Evolutionary conservation across 2,888 invertebrate species (phyloP), one percentile per base, ranked within the genome.

Genomic region (Teleogryllus oceanicus): DNA sequence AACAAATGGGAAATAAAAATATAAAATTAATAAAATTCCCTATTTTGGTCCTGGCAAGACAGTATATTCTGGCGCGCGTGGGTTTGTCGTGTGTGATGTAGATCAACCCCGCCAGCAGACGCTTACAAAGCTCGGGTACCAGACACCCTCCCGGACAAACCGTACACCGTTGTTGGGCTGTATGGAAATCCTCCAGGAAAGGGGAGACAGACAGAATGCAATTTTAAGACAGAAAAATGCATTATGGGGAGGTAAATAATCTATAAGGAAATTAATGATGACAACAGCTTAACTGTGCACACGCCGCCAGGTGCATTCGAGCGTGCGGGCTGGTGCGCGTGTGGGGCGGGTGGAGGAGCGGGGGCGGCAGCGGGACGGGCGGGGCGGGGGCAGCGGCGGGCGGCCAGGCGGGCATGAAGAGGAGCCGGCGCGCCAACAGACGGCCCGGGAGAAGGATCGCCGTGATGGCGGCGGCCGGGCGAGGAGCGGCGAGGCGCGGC

Each of bases 141-240:
- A n/a, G 37, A n/a, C 62, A n/a, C 62, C 62, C 62, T 62, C 62
- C n/a, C 62, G 62, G 62, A 18, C 62, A 13, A 62, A 13, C n/a
- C 62, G n/a, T n/a, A 62, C 62, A n/a, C 62, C 62, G 62, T 62
- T 62, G 62, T 62, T 62, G 62, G 8, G 62, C 62, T 62, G 4
- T 62, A 62, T 62, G 62, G 62, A 62, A 62, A 62, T 62, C 62
- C 62, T 62, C n/a, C n/a, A 62, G 62, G 62, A 62, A 37, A 62
- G 62, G 62, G 62, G 62, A 62, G 62, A 62, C 62, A 62, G 62
- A 16, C 16, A 62, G 62, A 62, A 62, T 62, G 62, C 62, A 62
- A 62, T 62, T 62, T 62, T 62, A 62, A 62, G 62, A 62, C 62
- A 62, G 62, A 62, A 62, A 62, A 62, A 62, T 62, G 62, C 62